Percentiles rank a stretch among this genome's conserved stretches.
Evolutionary conservation across 2,113 vertebrate species (phyloP).

Genomic region (Chascanopsetta lugubris): DNA sequence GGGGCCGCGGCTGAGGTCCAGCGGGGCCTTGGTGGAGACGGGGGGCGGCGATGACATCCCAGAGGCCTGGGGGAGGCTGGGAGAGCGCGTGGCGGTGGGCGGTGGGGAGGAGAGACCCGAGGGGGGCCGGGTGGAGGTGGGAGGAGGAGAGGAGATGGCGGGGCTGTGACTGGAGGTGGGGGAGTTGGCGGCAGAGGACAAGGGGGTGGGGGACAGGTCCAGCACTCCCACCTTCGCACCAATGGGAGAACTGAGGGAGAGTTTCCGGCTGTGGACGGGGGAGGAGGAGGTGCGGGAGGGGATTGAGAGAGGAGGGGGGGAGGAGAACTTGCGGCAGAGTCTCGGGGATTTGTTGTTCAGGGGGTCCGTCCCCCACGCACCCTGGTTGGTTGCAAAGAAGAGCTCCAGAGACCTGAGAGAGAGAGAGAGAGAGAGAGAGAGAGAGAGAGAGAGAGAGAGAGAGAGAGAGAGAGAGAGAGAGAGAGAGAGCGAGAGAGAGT

Average conservation of each 20-base stretch:
- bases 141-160: constrained; percentile 72
- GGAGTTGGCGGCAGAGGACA: constrained; percentile 81
- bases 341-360: constrained; percentile 89
- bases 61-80: constrained; percentile 65
- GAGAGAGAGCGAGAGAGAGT: constrained; percentile 1
- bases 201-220: constrained; percentile 82
- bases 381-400: constrained; percentile 93
- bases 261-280: constrained; percentile 89
- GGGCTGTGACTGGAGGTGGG: constrained; percentile 85
- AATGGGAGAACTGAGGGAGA: constrained; percentile 90
- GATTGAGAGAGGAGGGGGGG: constrained; percentile 89
- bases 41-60: constrained; percentile 74
- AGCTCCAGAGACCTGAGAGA: constrained; percentile 89
- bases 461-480: constrained; percentile 13
- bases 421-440: constrained; percentile 17
- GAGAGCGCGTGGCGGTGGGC: constrained; percentile 59
- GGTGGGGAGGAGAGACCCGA: constrained; percentile 65
- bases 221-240: constrained; percentile 82
- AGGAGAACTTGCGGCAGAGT: constrained; percentile 93
- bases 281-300: constrained; percentile 91
- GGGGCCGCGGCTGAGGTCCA: constrained; percentile 88
- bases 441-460: constrained; percentile 17
- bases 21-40: constrained; percentile 79
- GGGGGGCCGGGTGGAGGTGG: constrained; percentile 76
- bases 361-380: constrained; percentile 84